Conservation (phyloP, 2,113 vertebrate genomes). For the Eupsittula cactorum region DNA sequence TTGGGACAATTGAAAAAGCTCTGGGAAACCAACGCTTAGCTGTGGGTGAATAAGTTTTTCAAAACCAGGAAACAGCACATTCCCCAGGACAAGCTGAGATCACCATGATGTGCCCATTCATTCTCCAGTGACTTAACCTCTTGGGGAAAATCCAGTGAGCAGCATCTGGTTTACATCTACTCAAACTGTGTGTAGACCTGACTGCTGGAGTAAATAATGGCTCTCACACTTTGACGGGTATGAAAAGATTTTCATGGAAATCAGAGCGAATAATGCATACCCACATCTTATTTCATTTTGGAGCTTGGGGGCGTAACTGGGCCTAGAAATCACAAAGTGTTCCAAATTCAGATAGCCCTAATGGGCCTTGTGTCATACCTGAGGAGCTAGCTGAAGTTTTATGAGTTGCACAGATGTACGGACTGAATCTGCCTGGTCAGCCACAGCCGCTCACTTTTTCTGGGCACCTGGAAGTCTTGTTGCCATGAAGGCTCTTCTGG, state of each 20-base stretch:
- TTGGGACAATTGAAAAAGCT: not conserved
- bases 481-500: not conserved
- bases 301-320: not conserved
- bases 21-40: not conserved
- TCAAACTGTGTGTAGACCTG: not conserved
- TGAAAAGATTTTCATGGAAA: not conserved
- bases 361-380: not conserved
- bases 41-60: not conserved
- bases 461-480: not conserved
- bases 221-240: not conserved
- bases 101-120: not conserved
- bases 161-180: not conserved
- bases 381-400: not conserved
- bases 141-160: not conserved
- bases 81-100: not conserved
- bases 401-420: not conserved
- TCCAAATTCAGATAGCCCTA: not conserved
- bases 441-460: not conserved
- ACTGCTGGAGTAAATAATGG: not conserved
- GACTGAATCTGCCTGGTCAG: not conserved
- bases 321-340: not conserved
- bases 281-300: not conserved
- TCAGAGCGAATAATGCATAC: not conserved
- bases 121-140: not conserved
- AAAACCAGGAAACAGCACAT: not conserved